Conservation (phyloP, 2,113 vertebrate genomes). For the Tachuris rubrigastra region DNA sequence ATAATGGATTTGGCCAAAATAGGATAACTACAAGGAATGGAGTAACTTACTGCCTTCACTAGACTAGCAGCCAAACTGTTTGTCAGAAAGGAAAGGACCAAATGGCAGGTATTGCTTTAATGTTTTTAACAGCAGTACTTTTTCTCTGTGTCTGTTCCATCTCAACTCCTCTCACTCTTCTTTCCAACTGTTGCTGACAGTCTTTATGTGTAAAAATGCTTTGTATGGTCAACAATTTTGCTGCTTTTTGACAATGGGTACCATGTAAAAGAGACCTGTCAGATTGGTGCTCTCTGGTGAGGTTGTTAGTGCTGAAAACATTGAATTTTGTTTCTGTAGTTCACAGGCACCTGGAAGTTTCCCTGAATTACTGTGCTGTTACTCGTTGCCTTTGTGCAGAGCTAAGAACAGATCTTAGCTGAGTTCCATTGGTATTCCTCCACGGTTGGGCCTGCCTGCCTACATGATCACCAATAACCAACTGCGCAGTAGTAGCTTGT, state of each 20-base stretch:
- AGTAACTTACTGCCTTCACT: background rate
- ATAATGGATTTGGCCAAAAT: background rate
- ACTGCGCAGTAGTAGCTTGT: constrained; percentile 16
- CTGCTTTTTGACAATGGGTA: background rate
- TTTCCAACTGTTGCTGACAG: background rate
- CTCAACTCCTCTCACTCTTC: background rate
- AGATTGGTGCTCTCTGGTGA: background rate
- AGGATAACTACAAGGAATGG: background rate
- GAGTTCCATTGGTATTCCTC: background rate
- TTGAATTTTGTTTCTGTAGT: background rate
- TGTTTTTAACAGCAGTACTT: background rate
- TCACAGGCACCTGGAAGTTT: background rate
- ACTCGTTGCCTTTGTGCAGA: background rate
- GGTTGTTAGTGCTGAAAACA: background rate
- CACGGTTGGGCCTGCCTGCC: background rate
- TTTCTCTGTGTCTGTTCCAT: background rate
- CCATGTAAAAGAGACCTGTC: background rate
- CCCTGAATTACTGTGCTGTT: background rate
- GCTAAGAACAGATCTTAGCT: background rate
- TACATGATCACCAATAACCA: constrained; percentile 36
- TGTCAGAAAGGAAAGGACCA: background rate
- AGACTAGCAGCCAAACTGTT: background rate
- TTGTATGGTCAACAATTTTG: background rate
- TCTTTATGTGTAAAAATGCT: background rate
- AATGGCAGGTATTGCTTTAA: background rate